These are phyloP conservation scores for Bettongia penicillata DNA, from an alignment of 2,113 vertebrate genomes.

Conservation along the genomic window DNA sequence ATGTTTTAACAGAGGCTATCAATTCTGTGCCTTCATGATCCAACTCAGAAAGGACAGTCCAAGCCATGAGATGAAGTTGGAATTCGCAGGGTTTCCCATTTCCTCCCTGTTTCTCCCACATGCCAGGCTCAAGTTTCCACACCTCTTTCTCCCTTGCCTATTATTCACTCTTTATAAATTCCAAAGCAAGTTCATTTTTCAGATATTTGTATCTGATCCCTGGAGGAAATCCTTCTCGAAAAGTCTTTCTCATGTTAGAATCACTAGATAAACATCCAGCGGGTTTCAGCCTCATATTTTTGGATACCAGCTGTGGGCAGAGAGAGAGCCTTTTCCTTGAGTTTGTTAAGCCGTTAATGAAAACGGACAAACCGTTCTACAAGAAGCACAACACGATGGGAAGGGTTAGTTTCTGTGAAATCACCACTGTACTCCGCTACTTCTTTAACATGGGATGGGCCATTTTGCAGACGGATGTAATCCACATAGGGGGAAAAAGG, in stretches of 20 bases:
- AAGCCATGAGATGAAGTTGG: background rate
- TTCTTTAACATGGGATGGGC: background rate
- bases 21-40: background rate
- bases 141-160: conserved; percentile 46
- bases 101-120: conserved; percentile 74
- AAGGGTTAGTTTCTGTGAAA: background rate
- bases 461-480: background rate
- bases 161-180: conserved; percentile 67
- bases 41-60: background rate
- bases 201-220: conserved; percentile 75
- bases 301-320: background rate
- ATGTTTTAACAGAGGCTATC: background rate
- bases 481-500: conserved; percentile 28
- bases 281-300: background rate
- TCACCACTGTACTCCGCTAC: background rate
- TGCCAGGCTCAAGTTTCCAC: conserved; percentile 69
- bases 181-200: conserved; percentile 77
- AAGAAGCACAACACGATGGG: background rate
- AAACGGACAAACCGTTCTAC: background rate
- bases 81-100: conserved; percentile 47
- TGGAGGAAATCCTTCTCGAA: conserved; percentile 78
- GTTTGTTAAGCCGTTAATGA: background rate
- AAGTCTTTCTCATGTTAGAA: conserved; percentile 68
- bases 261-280: conserved; percentile 66
- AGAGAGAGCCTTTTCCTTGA: background rate